Conservation (phyloP, 2,113 vertebrate species). For the Saimiri boliviensis region DNA sequence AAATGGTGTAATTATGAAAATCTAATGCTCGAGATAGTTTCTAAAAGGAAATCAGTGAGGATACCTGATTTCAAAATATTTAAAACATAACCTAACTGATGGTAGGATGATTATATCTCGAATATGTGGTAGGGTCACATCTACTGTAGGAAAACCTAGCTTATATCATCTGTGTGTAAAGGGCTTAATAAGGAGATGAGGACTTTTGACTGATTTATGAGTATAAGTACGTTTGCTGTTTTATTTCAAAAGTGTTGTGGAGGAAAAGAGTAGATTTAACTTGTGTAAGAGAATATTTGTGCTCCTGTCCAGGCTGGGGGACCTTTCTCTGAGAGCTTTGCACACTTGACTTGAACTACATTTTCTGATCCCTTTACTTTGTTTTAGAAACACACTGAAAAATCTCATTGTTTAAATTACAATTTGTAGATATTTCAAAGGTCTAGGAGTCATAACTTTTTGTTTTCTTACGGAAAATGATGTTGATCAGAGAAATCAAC, state of each 20-base stretch:
- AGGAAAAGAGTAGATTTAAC: background rate
- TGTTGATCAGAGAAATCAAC: conserved; percentile 46
- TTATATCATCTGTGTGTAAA: background rate
- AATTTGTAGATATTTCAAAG: conserved; percentile 53
- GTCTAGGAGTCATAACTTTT: conserved; percentile 41
- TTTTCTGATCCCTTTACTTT: conserved; percentile 49
- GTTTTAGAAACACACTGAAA: conserved; percentile 66
- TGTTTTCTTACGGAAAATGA: conserved; percentile 62
- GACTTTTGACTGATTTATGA: conserved; percentile 1
- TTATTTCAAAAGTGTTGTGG: background rate
- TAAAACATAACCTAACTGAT: background rate
- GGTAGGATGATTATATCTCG: background rate
- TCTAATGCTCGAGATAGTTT: background rate
- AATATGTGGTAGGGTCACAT: background rate
- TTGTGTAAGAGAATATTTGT: background rate
- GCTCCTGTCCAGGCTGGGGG: background rate
- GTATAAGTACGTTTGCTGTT: background rate
- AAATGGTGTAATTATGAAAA: conserved; percentile 57
- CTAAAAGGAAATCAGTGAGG: conserved; percentile 26
- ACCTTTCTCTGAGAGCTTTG: background rate
- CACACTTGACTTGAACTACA: background rate
- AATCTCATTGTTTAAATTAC: conserved; percentile 59
- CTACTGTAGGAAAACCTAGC: background rate
- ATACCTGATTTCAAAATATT: background rate
- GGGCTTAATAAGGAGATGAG: background rate